Base-by-base conservation (phyloP, 2,113 vertebrate genomes). In the Taurulus bubalis region DNA sequence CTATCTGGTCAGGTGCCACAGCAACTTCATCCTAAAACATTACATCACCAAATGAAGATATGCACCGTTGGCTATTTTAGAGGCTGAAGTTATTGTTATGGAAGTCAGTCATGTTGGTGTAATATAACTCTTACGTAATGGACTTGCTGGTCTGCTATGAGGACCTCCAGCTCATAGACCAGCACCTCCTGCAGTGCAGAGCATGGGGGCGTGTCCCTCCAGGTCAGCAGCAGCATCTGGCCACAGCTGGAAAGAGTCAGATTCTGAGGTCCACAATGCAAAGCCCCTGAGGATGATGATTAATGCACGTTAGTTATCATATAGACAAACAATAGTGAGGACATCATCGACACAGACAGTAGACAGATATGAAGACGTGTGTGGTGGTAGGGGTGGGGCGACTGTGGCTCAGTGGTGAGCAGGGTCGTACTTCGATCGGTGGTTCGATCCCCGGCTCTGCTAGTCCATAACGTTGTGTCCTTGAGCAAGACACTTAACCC, bases 81-180 rank as follows among this genome's bases (percentile, higher is more conserved):
- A 16, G 15, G 45, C 22, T 7, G 3, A 65, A 11, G 4, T 36
- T 32, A n/a, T 8, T 49, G 10, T 56, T 49, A 28, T 32, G 3
- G 26, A n/a, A n/a, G 42, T 71, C 24, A 26, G 8, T 3, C 40
- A 38, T 0, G 2, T 24, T 86, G 71, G 65, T 73, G 4, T 77
- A 66, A 24, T 36, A 9, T 8, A 71, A 11, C 4, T 75, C 90
- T 82, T 82, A 94, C 93, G 0, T 47, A 0, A 45, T 89, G 67
- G 5, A 24, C 60, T 22, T 67, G 10, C 38, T 90, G 6, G 14
- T 93, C 88, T 18, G 77, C 89, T 1, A 59, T 75, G 6, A 90
- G 74, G 56, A 94, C 86, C 60, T 58, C 22, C 34, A 95, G 24
- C 30, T 94, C 77, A 28, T 93, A 94, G 34, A 62, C n/a, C 7